phyloP scores from a whole-genome alignment of 2,888 invertebrate species.

The Xanthorhoe designata region DNA sequence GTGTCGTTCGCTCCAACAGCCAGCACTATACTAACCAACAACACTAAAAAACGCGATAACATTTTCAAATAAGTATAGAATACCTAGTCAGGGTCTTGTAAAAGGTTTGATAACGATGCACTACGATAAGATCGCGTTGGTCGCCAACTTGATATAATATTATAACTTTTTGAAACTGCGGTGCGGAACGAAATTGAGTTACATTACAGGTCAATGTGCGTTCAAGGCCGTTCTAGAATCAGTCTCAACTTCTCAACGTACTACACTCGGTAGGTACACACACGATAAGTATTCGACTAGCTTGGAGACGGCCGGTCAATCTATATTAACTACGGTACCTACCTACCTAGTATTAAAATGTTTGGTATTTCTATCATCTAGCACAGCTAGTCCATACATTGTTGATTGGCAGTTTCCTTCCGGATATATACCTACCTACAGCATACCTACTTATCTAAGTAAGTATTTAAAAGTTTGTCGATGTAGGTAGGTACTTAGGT shows the following conservation, averaged over 20 bases:
- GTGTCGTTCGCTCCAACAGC: conserved; percentile 52
- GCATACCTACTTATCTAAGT: no score
- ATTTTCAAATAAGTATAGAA: conserved; percentile 14
- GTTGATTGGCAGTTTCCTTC: no score
- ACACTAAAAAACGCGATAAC: conserved; percentile 18
- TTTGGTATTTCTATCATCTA: no score
- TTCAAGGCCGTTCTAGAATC: conserved; percentile 23
- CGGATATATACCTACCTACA: no score
- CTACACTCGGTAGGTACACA: not conserved
- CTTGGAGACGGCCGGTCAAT: not conserved
- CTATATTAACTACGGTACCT: not conserved
- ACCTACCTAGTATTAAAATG: no score
- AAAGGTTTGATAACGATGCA: conserved; percentile 16
- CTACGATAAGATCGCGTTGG: conserved; percentile 1
- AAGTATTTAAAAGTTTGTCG: no score
- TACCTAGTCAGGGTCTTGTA: not conserved
- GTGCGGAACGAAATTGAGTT: not conserved
- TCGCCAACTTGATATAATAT: not conserved
- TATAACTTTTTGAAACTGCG: not conserved
- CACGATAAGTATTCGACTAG: conserved; percentile 11
- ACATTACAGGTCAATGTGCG: conserved; percentile 22
- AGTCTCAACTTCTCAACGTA: conserved; percentile 1
- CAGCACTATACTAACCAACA: conserved; percentile 51
- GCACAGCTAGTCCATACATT: no score
- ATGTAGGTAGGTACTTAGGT: no score